Conservation (phyloP, 2,113 vertebrate species). For the Phrynosoma platyrhinos region DNA sequence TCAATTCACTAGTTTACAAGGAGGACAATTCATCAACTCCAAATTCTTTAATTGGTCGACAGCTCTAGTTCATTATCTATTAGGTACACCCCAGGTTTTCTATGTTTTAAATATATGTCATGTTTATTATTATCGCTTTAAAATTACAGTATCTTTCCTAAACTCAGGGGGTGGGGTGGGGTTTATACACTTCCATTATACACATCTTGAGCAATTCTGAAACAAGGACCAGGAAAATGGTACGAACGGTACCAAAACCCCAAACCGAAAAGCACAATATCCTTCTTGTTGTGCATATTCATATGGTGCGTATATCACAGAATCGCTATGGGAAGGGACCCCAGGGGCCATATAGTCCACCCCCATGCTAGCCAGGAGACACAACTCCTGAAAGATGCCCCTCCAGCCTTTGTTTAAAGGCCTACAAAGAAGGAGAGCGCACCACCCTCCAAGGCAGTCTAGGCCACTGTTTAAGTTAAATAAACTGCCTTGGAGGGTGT, state of each 20-base stretch:
- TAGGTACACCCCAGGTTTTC: not conserved
- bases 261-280: not conserved
- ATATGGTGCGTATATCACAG: no score
- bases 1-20: not conserved
- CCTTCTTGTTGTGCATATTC: not conserved
- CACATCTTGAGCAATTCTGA: not conserved
- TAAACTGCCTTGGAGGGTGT: no score
- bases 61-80: not conserved
- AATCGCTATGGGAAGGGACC: no score
- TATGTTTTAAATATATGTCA: not conserved
- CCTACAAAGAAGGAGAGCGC: no score
- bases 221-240: not conserved
- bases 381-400: no score
- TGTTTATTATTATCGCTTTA: not conserved
- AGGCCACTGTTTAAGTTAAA: no score
- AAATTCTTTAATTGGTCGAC: conserved; percentile 10
- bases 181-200: not conserved
- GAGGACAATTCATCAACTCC: conserved; percentile 4
- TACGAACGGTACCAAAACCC: not conserved
- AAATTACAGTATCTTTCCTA: not conserved
- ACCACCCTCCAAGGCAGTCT: no score
- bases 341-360: no score
- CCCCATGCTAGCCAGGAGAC: no score
- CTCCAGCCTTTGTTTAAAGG: no score
- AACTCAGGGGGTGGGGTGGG: not conserved